A percentile compares a stretch with the other conserved stretches of the same genome.
phyloP scores from a whole-genome alignment of 2,888 invertebrate species.

The Calephelis perditalis region DNA sequence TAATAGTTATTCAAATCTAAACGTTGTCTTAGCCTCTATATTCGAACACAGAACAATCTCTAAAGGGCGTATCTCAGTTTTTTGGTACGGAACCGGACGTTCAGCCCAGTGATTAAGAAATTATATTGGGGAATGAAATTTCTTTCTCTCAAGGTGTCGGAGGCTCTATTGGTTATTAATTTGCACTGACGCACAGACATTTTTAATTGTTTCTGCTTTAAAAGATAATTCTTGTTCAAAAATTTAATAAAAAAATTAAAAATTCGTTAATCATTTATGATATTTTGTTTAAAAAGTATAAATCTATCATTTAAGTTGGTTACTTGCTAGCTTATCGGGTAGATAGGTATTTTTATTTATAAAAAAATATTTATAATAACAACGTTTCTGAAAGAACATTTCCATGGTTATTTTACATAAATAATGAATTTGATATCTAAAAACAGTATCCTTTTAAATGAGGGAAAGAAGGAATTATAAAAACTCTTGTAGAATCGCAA shows the following conservation, averaged over 20 bases:
- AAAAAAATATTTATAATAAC: no score
- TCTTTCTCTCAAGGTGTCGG: slow-evolving; percentile 58
- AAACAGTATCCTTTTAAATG: slow-evolving; percentile 18
- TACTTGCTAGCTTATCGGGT: no score
- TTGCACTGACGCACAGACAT: slow-evolving; percentile 58
- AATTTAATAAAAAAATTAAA: no score
- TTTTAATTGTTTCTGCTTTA: slow-evolving; percentile 49
- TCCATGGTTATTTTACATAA: slow-evolving; percentile 30
- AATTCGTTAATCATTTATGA: no score
- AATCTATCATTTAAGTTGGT: no score
- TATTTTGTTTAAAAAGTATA: no score
- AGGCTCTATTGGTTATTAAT: slow-evolving; percentile 72
- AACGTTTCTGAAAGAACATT: no score
- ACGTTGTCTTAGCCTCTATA: slow-evolving; percentile 44
- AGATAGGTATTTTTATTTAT: no score
- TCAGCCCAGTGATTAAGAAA: slow-evolving; percentile 73
- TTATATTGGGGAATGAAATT: slow-evolving; percentile 65
- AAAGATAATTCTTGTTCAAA: neutral
- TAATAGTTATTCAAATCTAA: neutral
- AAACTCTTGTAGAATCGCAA: slow-evolving; percentile 23
- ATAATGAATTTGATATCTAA: neutral
- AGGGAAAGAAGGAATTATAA: slow-evolving; percentile 21
- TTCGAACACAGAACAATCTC: slow-evolving; percentile 47
- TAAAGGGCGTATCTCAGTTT: slow-evolving; percentile 49
- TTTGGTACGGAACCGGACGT: slow-evolving; percentile 70